Base-by-base conservation (phyloP, 2,113 vertebrate genomes). In the Nycticebus coucang region DNA sequence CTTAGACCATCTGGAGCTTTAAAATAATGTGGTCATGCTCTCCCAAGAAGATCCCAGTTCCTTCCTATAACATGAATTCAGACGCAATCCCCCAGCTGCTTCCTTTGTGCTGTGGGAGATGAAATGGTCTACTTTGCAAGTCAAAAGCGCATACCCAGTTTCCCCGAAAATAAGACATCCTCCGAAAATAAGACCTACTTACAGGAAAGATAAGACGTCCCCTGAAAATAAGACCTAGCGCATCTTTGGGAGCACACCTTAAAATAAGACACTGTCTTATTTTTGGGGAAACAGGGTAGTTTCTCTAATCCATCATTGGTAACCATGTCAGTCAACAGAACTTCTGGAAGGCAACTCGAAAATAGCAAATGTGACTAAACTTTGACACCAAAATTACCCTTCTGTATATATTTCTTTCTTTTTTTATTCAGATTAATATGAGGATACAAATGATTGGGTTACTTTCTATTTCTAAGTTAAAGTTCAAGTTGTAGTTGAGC, bases 311-410 rank as follows among this genome's bases (percentile, higher is more conserved):
- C 12, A 71, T 92, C 60, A 77, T 15, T 92, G 33, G 45, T 64
- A 80, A 93, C 24, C 68, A 19, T 60, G 19, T n/a, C 78, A 82
- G 37, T 19, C 30, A 33, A 66, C 33, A 53, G 22, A 84, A 22
- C 35, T 66, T 89, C 91, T 83, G 62, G 53, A 83, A 87, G 45
- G 62, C 87, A 84, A 24, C 7, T 37, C 19, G 24, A 60, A 93
- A 94, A 91, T 9, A 92, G 68, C 69, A 91, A 94, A 53, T 81
- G 26, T 55, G 30, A 59, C 69, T 71, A 75, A 89, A 1, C 24
- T 62, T 82, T 89, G 69, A 94, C 15, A 74, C 55, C 41, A 94
- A 94, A 81, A 92, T 64, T 72, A 60, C 2, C n/a, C 22, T 82
- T 69, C 53, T 30, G 8, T 62, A 2, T 87, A 13, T 60, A 64